Evolutionary conservation across 64 coral and sea anemone species (phyloP).

Genomic region (Porites australiensis): DNA sequence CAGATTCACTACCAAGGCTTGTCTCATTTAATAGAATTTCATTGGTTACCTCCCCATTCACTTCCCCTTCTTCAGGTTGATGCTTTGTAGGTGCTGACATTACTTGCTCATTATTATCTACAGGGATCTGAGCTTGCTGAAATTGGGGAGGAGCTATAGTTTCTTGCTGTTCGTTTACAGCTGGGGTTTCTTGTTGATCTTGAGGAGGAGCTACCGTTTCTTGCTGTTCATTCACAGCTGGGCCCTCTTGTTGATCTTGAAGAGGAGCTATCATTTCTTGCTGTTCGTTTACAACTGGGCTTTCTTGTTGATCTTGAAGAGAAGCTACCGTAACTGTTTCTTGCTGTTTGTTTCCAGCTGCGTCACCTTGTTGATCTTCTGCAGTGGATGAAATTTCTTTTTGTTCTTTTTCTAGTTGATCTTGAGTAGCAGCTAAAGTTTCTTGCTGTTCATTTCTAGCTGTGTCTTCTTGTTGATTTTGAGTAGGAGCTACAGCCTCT

Average conservation of each 20-base stretch:
- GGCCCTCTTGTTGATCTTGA: conserved; percentile 16
- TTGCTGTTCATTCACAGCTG: conserved; percentile 16
- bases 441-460: too few species aligned
- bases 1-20: not conserved
- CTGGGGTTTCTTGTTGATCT: not conserved
- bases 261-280: not conserved
- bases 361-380: not conserved
- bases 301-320: not conserved
- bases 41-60: not conserved
- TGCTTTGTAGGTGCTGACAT: not conserved
- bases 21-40: not conserved
- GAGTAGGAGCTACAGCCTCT: too few species aligned
- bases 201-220: conserved; percentile 5
- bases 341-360: conserved; percentile 19
- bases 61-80: not conserved
- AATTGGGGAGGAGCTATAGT: not conserved
- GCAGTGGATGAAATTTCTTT: not conserved
- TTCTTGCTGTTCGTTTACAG: conserved; percentile 1
- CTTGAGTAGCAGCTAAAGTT: not conserved
- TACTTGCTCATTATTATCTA: not conserved
- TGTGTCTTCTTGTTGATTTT: too few species aligned
- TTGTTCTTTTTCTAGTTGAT: not conserved
- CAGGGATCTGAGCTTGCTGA: not conserved
- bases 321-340: not conserved
- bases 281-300: conserved; percentile 1